These are phyloP conservation scores for Malachius bipustulatus DNA, from an alignment of 2,888 invertebrate genomes.

Conservation along the genomic window DNA sequence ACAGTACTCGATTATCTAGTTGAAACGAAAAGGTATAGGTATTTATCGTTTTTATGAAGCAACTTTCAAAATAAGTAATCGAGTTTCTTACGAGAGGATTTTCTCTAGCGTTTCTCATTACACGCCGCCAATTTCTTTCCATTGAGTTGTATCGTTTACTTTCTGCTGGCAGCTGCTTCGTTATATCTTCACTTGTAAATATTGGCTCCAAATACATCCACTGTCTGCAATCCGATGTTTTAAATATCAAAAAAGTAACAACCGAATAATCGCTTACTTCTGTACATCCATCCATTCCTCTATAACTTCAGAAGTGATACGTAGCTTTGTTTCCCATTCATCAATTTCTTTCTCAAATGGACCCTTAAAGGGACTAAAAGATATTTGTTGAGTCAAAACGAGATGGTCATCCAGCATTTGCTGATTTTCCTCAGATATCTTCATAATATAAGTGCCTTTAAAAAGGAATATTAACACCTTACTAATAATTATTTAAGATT, in stretches of 20 bases:
- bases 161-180: conserved; percentile 63
- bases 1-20: conserved; percentile 51
- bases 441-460: conserved; percentile 59
- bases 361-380: conserved; percentile 67
- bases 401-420: conserved; percentile 67
- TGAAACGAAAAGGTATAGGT: neutral
- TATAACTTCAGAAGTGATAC: conserved; percentile 49
- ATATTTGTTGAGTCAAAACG: conserved; percentile 59
- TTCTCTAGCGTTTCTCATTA: conserved; percentile 59
- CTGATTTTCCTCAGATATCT: conserved; percentile 60
- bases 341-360: conserved; percentile 62
- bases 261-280: conserved; percentile 39
- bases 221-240: conserved; percentile 38
- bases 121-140: conserved; percentile 67
- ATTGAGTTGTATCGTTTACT: conserved; percentile 67
- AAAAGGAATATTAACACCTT: neutral
- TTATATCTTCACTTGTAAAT: conserved; percentile 70
- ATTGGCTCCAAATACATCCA: conserved; percentile 81
- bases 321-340: conserved; percentile 61
- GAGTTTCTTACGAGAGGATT: conserved; percentile 56
- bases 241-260: neutral
- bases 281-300: conserved; percentile 64
- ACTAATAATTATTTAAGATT: neutral
- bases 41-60: no score
- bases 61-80: no score